Base-by-base conservation (phyloP, 2,113 vertebrate species). In the Varanus komodoensis region DNA sequence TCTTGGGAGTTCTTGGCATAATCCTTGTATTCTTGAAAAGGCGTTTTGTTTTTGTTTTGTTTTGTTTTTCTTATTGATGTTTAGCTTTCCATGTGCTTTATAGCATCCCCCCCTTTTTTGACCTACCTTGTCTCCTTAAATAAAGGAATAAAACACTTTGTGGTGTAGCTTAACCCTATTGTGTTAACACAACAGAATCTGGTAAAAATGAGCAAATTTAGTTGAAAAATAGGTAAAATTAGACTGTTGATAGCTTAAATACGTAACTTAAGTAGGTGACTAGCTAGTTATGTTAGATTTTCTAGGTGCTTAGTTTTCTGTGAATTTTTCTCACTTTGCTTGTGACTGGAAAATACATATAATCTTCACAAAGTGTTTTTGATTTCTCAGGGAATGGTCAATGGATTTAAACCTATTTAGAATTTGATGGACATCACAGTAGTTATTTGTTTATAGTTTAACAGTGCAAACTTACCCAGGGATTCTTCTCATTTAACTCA, bases 391-490 rank as follows among this genome's bases (percentile, higher is more conserved):
- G 32, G 44, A 87, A 80, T 68, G 50, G 80, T 80, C 75, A 68
- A 21, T 87, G 64, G 61, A 69, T 87, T 87, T 79, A 68, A 32
- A 67, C 68, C 15, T 52, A 44, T 52, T 68, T 0, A 54, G 50
- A 23, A 3, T 4, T 81, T 44, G 54, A 38, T 87, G 86, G 77
- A 91, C 68, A 69, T 94, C 69, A 81, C 78, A 94, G 87, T 91
- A 73, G 57, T 91, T 94, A 87, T 94, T 93, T 91, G 94, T 96
- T 96, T 96, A 95, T 87, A 95, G 87, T 85, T 93, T 94, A 92
- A 61, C 57, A 61, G 57, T 61, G 57, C 57, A 61, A 61, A 61
- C 57, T 61, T 61, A 61, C 57, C 57, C 17, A 15, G 57, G 57
- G 54, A 12, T 57, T 9, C 12, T 3, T 57, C 54, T 57, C 54